phyloP scores from a whole-genome alignment of 2,888 invertebrate species.

The Pogonocherus hispidulus region DNA sequence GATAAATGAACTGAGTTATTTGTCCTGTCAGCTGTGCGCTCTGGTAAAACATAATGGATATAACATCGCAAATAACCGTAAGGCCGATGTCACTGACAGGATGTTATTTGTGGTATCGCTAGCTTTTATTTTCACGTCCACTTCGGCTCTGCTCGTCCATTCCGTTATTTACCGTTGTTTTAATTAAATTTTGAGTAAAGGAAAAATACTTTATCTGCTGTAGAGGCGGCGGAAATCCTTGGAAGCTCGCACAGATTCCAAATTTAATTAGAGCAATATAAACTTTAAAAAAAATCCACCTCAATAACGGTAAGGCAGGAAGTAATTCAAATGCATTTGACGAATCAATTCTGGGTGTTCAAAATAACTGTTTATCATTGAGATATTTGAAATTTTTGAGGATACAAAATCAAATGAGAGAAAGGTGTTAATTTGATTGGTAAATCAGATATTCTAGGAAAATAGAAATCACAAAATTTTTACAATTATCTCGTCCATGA shows the following conservation, averaged over 20 bases:
- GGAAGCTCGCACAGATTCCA: not conserved
- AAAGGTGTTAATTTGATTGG: no score
- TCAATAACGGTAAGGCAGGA: no score
- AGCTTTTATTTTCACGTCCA: slow-evolving; percentile 28
- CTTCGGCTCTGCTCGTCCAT: no score
- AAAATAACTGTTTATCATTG: no score
- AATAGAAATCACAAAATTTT: no score
- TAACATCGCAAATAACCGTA: slow-evolving; percentile 47
- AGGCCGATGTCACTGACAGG: slow-evolving; percentile 41
- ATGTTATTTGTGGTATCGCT: slow-evolving; percentile 29
- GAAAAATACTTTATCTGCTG: not conserved
- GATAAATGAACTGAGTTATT: slow-evolving; percentile 54
- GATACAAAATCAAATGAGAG: no score
- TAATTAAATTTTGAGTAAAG: slow-evolving; percentile 3
- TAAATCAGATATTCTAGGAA: no score
- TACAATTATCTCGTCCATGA: no score
- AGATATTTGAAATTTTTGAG: no score
- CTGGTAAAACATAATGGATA: slow-evolving; percentile 48
- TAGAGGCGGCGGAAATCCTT: not conserved
- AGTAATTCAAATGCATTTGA: no score
- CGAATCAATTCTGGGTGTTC: no score
- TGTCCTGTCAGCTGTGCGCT: slow-evolving; percentile 47
- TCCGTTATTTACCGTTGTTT: slow-evolving; percentile 13
- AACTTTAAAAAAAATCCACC: not conserved
- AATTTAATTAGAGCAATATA: not conserved